phyloP scores from a whole-genome alignment of 2,797 vertebrate genomes.

The Eulemur coronatus region DNA sequence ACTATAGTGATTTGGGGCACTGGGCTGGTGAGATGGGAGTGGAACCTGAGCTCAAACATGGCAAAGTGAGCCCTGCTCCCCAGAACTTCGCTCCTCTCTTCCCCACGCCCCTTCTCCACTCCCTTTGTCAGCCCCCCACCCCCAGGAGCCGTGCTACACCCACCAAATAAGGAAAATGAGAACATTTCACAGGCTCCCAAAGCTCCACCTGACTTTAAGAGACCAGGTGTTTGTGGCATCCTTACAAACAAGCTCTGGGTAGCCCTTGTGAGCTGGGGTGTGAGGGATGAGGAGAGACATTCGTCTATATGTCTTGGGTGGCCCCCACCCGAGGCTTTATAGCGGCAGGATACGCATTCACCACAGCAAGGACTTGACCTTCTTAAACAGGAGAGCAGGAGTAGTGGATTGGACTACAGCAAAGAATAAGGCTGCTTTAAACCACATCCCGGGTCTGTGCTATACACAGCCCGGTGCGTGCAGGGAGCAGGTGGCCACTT shows the following conservation, averaged over 20 bases:
- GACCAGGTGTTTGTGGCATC: neutral
- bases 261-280: neutral
- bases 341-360: neutral
- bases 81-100: neutral
- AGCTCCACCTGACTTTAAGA: neutral
- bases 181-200: neutral
- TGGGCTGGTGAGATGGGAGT: neutral
- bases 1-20: no score
- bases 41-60: neutral
- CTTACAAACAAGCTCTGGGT: neutral
- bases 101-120: neutral
- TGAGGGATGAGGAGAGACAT: neutral
- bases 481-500: neutral
- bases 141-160: neutral
- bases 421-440: neutral
- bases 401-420: neutral
- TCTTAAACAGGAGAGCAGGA: neutral
- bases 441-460: neutral
- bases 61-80: neutral
- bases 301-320: neutral
- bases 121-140: neutral
- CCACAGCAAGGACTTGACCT: neutral
- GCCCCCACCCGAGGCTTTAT: neutral
- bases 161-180: neutral
- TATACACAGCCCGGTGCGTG: fast-evolving